These are phyloP conservation scores for Idaea straminata DNA, from an alignment of 2,888 invertebrate species.

Conservation along the genomic window DNA sequence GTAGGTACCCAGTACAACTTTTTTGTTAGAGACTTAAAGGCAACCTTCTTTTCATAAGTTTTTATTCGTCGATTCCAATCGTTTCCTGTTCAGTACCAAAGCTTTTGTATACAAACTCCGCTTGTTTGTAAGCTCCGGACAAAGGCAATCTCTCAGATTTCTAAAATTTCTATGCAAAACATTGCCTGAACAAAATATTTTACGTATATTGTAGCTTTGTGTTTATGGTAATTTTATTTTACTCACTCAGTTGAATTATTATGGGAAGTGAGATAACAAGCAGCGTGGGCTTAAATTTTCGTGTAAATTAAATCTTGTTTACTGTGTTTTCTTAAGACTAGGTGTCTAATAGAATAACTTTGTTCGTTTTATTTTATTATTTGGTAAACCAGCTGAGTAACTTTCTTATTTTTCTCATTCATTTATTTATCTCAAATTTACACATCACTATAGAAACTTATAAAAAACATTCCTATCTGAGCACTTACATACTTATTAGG, in stretches of 20 bases:
- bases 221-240: conserved; percentile 59
- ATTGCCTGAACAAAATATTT: conserved; percentile 61
- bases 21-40: background rate
- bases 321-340: conserved; percentile 9
- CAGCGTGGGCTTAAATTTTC: conserved; percentile 43
- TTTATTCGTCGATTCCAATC: conserved; percentile 45
- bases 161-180: conserved; percentile 67
- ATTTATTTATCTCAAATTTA: too few relatives aligned
- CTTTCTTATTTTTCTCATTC: too few relatives aligned
- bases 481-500: too few relatives aligned
- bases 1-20: too few relatives aligned
- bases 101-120: conserved; percentile 58
- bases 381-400: too few relatives aligned
- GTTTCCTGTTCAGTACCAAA: conserved; percentile 42
- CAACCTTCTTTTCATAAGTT: conserved; percentile 17
- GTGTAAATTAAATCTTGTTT: conserved; percentile 35
- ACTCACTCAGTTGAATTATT: conserved; percentile 20
- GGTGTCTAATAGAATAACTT: background rate
- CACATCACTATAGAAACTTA: too few relatives aligned
- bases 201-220: conserved; percentile 60
- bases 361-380: background rate
- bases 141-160: conserved; percentile 67
- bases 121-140: conserved; percentile 63
- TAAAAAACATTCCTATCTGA: too few relatives aligned
- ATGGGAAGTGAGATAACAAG: conserved; percentile 41